Evolutionary conservation across 1,140 invertebrate genomes (phyloP).

Genomic region (Patella vulgata): DNA sequence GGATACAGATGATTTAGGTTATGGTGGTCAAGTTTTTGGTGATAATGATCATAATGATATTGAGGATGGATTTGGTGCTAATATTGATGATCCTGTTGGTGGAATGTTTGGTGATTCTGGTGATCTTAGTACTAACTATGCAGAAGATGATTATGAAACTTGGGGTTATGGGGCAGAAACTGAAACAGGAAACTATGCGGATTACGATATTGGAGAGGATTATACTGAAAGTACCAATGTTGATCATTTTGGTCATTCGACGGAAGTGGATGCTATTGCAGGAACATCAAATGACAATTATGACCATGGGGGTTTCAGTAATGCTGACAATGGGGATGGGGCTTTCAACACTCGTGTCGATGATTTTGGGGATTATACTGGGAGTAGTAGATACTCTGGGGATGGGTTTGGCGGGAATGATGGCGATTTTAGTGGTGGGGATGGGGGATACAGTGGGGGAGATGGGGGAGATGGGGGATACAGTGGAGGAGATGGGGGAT

Average conservation of each 20-base stretch:
- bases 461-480: not conserved
- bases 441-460: no score
- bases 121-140: not conserved
- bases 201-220: no score
- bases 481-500: not conserved
- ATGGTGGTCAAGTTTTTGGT: slow-evolving; percentile 2
- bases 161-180: not conserved
- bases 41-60: slow-evolving; percentile 1
- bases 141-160: slow-evolving; percentile 7
- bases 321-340: slow-evolving; percentile 6
- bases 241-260: no score
- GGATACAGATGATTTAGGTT: not conserved
- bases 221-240: no score
- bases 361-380: no score
- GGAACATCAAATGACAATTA: slow-evolving; percentile 8
- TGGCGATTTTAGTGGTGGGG: not conserved
- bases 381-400: no score
- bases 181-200: no score
- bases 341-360: no score
- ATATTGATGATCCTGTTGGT: not conserved
- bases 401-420: not conserved
- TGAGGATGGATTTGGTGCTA: not conserved
- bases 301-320: slow-evolving; percentile 4
- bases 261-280: no score
- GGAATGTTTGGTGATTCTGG: slow-evolving; percentile 1